A percentile compares a stretch with the other conserved stretches of the same genome.
phyloP scores from a whole-genome alignment of 2,888 invertebrate genomes.

The Ptilodon capucinus region DNA sequence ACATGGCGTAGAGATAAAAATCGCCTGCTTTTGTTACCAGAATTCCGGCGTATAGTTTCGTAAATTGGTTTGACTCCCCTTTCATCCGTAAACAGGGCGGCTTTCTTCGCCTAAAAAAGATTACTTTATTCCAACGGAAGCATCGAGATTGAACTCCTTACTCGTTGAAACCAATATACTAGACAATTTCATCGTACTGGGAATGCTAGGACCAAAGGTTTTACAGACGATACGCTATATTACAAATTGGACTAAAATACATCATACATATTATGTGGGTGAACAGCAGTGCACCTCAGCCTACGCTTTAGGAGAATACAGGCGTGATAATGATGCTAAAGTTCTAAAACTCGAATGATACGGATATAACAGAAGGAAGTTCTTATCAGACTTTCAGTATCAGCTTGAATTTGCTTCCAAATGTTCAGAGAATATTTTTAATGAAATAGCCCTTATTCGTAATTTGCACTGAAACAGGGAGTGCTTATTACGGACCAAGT shows the following conservation, averaged over 20 bases:
- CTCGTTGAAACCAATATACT: conserved; percentile 58
- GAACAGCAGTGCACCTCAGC: no score
- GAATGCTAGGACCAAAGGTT: conserved; percentile 29
- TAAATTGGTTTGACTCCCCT: conserved; percentile 49
- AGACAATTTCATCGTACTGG: conserved; percentile 42
- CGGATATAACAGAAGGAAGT: background rate
- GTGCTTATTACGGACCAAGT: conserved; percentile 71
- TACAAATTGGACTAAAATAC: background rate
- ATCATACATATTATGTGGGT: no score
- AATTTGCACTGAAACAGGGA: conserved; percentile 49
- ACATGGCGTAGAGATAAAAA: conserved; percentile 24
- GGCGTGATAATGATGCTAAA: no score
- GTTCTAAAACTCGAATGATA: no score
- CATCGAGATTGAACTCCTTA: conserved; percentile 53
- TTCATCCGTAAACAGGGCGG: conserved; percentile 49
- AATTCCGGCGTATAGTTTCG: conserved; percentile 38
- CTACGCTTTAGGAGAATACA: no score
- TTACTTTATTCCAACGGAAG: conserved; percentile 52
- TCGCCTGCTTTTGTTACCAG: conserved; percentile 34
- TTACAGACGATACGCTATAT: conserved; percentile 8
- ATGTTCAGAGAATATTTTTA: conserved; percentile 42
- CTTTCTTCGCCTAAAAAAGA: conserved; percentile 48
- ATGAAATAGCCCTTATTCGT: conserved; percentile 51
- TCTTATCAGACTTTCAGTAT: background rate
- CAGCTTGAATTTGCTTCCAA: conserved; percentile 26